Conservation (phyloP, 1,140 invertebrate species). For the Aradophagus sp. region DNA sequence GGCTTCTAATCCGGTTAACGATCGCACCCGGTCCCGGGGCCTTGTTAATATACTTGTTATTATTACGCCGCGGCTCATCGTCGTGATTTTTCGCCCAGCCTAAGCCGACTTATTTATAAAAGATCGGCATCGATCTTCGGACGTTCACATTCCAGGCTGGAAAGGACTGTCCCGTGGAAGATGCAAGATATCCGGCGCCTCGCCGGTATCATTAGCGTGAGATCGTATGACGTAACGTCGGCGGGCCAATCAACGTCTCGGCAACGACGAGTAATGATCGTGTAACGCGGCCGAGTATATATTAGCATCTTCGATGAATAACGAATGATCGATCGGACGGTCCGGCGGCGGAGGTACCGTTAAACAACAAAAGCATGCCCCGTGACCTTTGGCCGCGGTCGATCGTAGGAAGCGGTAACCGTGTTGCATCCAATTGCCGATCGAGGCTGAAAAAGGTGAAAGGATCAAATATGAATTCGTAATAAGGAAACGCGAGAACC, state of each 20-base stretch:
- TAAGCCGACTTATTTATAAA: slow-evolving; percentile 51
- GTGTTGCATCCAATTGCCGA: slow-evolving; percentile 48
- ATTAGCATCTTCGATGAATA: slow-evolving; percentile 67
- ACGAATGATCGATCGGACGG: slow-evolving; percentile 59
- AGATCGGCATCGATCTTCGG: slow-evolving; percentile 42
- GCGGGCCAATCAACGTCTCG: slow-evolving; percentile 67
- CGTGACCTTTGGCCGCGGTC: slow-evolving; percentile 64
- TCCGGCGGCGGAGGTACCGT: slow-evolving; percentile 62
- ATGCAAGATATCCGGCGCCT: slow-evolving; percentile 68
- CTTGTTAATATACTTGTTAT: slow-evolving; percentile 54
- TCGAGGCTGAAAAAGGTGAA: slow-evolving; percentile 31
- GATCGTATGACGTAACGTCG: slow-evolving; percentile 71
- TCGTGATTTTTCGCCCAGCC: slow-evolving; percentile 47
- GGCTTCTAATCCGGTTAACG: slow-evolving; percentile 32
- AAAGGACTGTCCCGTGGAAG: slow-evolving; percentile 62
- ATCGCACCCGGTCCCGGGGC: slow-evolving; percentile 17
- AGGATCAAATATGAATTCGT: slow-evolving; percentile 50
- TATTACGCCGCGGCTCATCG: slow-evolving; percentile 45
- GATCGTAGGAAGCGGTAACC: slow-evolving; percentile 48
- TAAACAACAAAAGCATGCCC: slow-evolving; percentile 70
- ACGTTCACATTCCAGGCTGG: slow-evolving; percentile 63
- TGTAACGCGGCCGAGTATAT: slow-evolving; percentile 63
- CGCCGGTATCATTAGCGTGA: slow-evolving; percentile 70
- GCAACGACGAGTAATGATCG: slow-evolving; percentile 67
- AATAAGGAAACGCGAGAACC: slow-evolving; percentile 22